These are phyloP conservation scores for Saccopteryx bilineata DNA, from an alignment of 2,113 vertebrate species.

Conservation along the genomic window DNA sequence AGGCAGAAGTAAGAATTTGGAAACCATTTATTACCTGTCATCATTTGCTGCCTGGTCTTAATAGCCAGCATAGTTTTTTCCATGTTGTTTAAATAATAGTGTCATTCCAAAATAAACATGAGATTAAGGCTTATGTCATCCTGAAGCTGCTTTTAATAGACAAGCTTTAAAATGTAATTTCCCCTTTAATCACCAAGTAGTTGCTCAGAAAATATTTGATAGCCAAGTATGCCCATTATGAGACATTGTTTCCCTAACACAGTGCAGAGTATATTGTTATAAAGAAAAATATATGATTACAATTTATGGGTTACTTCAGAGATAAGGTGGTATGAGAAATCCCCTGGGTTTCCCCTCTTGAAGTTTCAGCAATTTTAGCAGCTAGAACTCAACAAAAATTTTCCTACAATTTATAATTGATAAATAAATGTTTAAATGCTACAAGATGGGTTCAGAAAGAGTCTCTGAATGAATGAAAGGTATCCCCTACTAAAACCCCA, in stretches of 20 bases:
- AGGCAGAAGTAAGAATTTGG: constrained; percentile 51
- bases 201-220: constrained; percentile 47
- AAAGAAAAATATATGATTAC: background rate
- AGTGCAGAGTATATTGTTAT: background rate
- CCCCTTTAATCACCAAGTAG: constrained; percentile 17
- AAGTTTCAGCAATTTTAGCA: no score
- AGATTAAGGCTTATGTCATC: background rate
- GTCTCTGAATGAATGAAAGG: background rate
- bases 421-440: constrained; percentile 3
- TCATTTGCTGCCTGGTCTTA: background rate
- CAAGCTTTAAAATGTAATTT: background rate
- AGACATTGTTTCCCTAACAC: background rate
- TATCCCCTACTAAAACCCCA: background rate
- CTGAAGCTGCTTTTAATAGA: background rate
- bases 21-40: background rate
- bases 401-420: no score
- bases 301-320: background rate
- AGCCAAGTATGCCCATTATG: background rate
- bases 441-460: background rate
- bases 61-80: background rate
- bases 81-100: constrained; percentile 46
- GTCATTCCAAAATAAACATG: background rate
- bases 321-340: no score
- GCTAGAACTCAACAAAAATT: no score
- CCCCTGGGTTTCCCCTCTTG: no score